Evolutionary conservation across 1,140 invertebrate species (phyloP), one percentile per base, ranked within the genome.

Genomic region (Bombus haemorrhoidalis): DNA sequence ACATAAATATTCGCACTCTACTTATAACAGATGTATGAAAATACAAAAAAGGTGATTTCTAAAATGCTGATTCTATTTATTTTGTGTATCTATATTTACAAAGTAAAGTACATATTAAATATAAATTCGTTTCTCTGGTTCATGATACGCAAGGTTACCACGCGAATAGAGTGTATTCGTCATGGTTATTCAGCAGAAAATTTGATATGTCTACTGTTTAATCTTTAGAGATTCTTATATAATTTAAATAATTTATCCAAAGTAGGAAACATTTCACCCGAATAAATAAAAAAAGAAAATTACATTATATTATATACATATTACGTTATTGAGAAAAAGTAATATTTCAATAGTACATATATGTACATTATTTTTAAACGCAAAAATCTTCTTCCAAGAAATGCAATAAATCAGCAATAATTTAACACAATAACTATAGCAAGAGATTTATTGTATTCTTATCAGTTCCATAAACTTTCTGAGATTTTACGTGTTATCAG

Each of bases 111-210:
- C 5, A 53, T 53, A 53, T 53, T 53, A 53, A 22, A 6, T 53
- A 53, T 22, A 53, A 53, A 53, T 53, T 53, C 5, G 18, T 53
- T 0, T 53, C 18, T 53, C 18, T 53, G 18, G 47, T 53, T 53
- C 18, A 22, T 6, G 18, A 22, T 53, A 53, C 6, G 47, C 47
- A 22, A 53, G 5, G 18, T 22, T 53, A 53, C 18, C 18, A 22
- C 18, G 6, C 18, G 47, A 53, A 18, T 53, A 53, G 18, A 62
- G 10, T 64, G n/a, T 12, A 6, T 18, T 39, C 28, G 32, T 81
- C 71, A 81, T 41, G 43, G 39, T 80, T 85, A 53, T 66, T 66
- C 83, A 64, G 34, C 69, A 85, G 12, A 39, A 41, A 72, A 28
- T 64, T 73, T 34, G 66, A 81, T 41, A 47, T 15, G 25, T 34